Evolutionary conservation across 2,888 invertebrate species (phyloP), one percentile per base, ranked within the genome.

Genomic region (Nomada goodeniana): DNA sequence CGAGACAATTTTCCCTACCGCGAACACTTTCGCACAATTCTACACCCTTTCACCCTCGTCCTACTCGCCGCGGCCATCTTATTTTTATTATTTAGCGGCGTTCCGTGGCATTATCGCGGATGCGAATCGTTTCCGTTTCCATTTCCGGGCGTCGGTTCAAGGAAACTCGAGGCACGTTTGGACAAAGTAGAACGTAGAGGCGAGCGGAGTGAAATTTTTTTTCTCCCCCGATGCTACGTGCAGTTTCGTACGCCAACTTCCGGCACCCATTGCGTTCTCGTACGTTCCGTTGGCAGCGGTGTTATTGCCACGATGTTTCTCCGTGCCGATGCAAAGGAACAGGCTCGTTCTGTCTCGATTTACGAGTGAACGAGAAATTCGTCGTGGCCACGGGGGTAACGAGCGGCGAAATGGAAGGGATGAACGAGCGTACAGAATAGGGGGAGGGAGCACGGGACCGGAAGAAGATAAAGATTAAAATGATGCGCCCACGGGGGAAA

Each of bases 231-330:
- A 36, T 20, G 47, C 29, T 60, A 60, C 60, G 60, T 15, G 75
- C 68, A 75, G 68, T 63, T 75, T 61, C 68, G 68, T 26, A 53
- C 44, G 26, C 52, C 13, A 44, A 11, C 59, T 60, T n/a, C 26
- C 13, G 47, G 47, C 47, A 7, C 36, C 36, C 11, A 57, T n/a
- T 11, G 70, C 36, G 57, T 70, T 82, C 71, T 18, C 76, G 59
- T 67, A 73, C 65, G 75, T 82, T 70, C 29, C 76, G 57, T 65
- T 67, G 75, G 63, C 64, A 26, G 68, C 11, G 36, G 60, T n/a
- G 60, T 71, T 75, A 82, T 78, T 82, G 55, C 64, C 42, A 36
- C 57, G 73, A 75, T 76, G 82, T 76, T 78, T 85, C 73, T 61
- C 64, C 55, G 20, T 36, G 20, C 18, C 55, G 74, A 74, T 74